phyloP scores from a whole-genome alignment of 1,140 invertebrate genomes.

The Neotoxoptera formosana region DNA sequence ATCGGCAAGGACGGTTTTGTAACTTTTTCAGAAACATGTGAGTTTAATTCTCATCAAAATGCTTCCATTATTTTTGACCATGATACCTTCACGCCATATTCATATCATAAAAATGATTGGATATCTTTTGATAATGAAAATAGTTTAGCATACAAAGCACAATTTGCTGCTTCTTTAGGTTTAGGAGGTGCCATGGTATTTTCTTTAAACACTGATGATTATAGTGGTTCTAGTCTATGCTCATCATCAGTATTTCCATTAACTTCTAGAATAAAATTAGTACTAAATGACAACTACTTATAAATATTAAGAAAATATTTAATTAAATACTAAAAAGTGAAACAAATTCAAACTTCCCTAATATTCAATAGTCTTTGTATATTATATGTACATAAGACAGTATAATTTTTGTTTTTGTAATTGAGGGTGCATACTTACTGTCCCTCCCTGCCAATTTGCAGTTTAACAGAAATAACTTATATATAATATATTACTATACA shows the following conservation, averaged over 20 bases:
- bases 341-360: background rate
- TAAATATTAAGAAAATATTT: conserved; percentile 9
- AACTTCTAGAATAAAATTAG: conserved; percentile 59
- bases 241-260: conserved; percentile 60
- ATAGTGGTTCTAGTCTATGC: conserved; percentile 60
- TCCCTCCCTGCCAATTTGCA: no score
- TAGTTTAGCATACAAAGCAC: conserved; percentile 78
- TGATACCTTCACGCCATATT: conserved; percentile 79
- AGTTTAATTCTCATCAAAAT: conserved; percentile 69
- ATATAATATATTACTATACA: no score
- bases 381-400: background rate
- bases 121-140: conserved; percentile 83
- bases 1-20: conserved; percentile 76
- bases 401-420: background rate
- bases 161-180: conserved; percentile 70
- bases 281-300: conserved; percentile 60
- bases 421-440: background rate
- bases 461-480: no score
- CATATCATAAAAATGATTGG: conserved; percentile 80
- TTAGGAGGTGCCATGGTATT: conserved; percentile 80
- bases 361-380: background rate
- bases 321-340: background rate
- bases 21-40: conserved; percentile 74
- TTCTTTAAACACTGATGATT: conserved; percentile 79
- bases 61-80: conserved; percentile 70